Evolutionary conservation across 2,888 invertebrate genomes (phyloP).

Genomic region (Apeira syringaria): DNA sequence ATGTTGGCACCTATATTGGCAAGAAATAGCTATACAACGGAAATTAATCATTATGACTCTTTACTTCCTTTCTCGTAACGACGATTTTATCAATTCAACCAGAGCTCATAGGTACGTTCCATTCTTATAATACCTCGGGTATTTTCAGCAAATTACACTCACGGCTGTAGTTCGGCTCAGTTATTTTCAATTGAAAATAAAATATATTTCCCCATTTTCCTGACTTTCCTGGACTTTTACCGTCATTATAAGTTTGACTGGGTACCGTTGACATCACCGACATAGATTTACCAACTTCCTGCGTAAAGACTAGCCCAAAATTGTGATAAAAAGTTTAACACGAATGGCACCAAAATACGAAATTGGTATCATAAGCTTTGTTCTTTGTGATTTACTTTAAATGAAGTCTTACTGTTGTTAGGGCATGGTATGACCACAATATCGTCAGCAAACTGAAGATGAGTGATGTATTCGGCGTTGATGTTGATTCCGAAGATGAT

Average conservation of each 20-base stretch:
- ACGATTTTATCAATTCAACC: not conserved
- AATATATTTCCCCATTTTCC: conserved; percentile 19
- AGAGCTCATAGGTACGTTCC: not conserved
- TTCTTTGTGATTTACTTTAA: too few relatives aligned
- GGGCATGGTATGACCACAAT: too few relatives aligned
- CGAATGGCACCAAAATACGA: too few relatives aligned
- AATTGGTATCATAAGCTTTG: too few relatives aligned
- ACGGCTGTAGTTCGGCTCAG: conserved; percentile 20
- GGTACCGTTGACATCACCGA: conserved; percentile 38
- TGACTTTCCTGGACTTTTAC: conserved; percentile 31
- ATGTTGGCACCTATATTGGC: too few relatives aligned
- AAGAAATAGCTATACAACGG: not conserved
- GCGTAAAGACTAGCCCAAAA: too few relatives aligned
- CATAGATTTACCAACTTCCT: too few relatives aligned
- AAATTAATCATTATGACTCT: not conserved
- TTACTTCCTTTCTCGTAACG: not conserved
- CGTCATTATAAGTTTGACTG: conserved; percentile 42
- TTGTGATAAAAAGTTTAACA: too few relatives aligned
- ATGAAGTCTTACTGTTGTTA: too few relatives aligned
- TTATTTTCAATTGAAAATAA: conserved; percentile 23
- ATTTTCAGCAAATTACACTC: conserved; percentile 23
- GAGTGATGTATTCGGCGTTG: too few relatives aligned
- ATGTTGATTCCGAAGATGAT: too few relatives aligned
- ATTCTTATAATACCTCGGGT: conserved; percentile 4
- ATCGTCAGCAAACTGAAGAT: too few relatives aligned